Evolutionary conservation across 2,888 invertebrate genomes (phyloP), one percentile per base, ranked within the genome.

Genomic region (Drosophila meridionalis): DNA sequence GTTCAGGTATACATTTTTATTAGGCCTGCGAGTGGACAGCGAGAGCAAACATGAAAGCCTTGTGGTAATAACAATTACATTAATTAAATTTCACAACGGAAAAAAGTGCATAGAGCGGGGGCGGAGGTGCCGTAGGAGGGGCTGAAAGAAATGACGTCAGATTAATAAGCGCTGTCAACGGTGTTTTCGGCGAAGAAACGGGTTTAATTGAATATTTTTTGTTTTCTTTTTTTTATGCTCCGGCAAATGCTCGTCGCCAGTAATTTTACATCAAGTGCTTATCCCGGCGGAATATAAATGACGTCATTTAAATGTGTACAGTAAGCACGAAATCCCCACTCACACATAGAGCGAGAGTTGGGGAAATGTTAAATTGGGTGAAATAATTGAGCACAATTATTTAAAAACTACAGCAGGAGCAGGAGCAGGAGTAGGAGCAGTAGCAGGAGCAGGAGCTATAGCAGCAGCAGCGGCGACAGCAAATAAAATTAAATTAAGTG

Each of bases 201-300:
- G 89, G 89, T 86, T 85, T 88, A 85, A 85, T 85, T 85, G 89
- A 87, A 85, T 88, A 83, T 89, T 86, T 88, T 84, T 85, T 38
- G 38, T 38, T 85, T 85, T 87, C 80, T 80, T 87, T 85, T 86
- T 85, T 85, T 85, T 83, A 7, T n/a, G 83, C 77, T 73, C 80
- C 63, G 62, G 62, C 67, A 57, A 67, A 43, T 53, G 42, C 57
- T 30, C 48, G 58, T 63, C 69, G 80, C 64, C 60, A 80, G 88
- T 83, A 86, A 87, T 82, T 87, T 74, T 78, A 78, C 86, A 87
- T 89, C 85, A 89, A 89, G 89, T 82, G 77, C 87, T 87, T 89
- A 87, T 89, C 86, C 89, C 72, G 78, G 55, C 76, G 77, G 88
- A 89, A 87, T 87, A 87, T 89, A 87, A 87, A 87, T 89, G 87